phyloP scores from a whole-genome alignment of 2,113 vertebrate species.

The Channa argus region DNA sequence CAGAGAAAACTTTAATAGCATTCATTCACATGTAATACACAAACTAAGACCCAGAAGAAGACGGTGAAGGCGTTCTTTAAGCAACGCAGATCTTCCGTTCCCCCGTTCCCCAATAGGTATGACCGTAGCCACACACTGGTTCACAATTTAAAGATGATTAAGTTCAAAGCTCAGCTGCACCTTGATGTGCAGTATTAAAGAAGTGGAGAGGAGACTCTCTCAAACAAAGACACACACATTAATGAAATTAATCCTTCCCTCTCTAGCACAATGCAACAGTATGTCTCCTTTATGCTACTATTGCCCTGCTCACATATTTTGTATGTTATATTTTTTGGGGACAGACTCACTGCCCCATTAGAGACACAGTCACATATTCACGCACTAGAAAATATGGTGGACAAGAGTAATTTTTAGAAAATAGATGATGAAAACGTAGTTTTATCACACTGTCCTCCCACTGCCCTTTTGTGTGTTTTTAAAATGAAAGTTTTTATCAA shows the following conservation, averaged over 20 bases:
- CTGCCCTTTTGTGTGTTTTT: constrained; percentile 47
- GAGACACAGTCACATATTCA: constrained; percentile 30
- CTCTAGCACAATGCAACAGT: constrained; percentile 1
- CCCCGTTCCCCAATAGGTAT: background rate
- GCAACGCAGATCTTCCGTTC: background rate
- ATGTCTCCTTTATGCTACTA: background rate
- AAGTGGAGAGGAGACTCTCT: constrained; percentile 1
- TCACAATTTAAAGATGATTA: constrained; percentile 23
- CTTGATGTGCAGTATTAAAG: constrained; percentile 17
- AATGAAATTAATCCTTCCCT: constrained; percentile 1
- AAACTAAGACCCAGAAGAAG: no score
- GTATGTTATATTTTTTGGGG: constrained; percentile 7
- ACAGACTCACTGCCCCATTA: constrained; percentile 35
- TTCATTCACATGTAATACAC: no score
- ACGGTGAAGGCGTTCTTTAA: background rate
- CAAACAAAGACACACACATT: background rate
- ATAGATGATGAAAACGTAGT: constrained; percentile 46
- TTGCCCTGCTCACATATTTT: constrained; percentile 4
- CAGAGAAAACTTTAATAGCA: no score
- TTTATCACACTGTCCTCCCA: constrained; percentile 56
- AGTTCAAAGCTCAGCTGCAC: constrained; percentile 10
- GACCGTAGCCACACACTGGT: background rate
- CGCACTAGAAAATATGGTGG: constrained; percentile 40
- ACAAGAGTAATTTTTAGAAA: constrained; percentile 57
- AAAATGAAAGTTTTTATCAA: constrained; percentile 61